phyloP scores from a whole-genome alignment of 2,888 invertebrate genomes.

The Hydropsyche betteni region DNA sequence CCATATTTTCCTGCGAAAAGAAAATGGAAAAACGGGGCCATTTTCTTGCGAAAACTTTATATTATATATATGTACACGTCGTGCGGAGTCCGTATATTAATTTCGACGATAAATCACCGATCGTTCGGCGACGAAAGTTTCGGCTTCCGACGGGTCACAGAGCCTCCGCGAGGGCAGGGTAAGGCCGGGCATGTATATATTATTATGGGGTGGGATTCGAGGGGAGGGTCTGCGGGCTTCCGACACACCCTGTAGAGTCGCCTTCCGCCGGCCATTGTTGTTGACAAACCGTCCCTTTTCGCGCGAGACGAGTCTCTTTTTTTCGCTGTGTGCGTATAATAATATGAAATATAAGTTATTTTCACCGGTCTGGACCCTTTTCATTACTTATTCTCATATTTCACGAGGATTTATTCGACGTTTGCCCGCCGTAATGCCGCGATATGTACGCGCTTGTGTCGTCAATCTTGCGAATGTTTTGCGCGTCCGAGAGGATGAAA shows the following conservation, averaged over 20 bases:
- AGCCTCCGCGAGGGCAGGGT: slow-evolving; percentile 32
- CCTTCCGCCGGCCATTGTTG: slow-evolving; percentile 48
- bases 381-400: slow-evolving; percentile 7
- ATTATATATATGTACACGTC: no score
- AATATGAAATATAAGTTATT: slow-evolving; percentile 21
- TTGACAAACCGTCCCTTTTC: slow-evolving; percentile 37
- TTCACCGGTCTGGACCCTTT: slow-evolving; percentile 32
- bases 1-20: no score
- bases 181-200: no score
- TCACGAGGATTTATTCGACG: slow-evolving; percentile 19
- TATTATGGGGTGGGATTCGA: not conserved
- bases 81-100: slow-evolving; percentile 23
- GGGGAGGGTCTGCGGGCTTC: not conserved
- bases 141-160: slow-evolving; percentile 31
- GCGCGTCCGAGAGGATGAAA: not conserved
- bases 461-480: slow-evolving; percentile 29
- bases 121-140: slow-evolving; percentile 35
- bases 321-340: slow-evolving; percentile 9
- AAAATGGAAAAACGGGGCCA: no score
- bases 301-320: slow-evolving; percentile 27
- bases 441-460: slow-evolving; percentile 11
- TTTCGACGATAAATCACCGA: slow-evolving; percentile 39
- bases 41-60: no score
- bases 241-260: slow-evolving; percentile 31
- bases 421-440: not conserved